Evolutionary conservation across 1,140 invertebrate genomes (phyloP).

Genomic region (Lucilia sericata): DNA sequence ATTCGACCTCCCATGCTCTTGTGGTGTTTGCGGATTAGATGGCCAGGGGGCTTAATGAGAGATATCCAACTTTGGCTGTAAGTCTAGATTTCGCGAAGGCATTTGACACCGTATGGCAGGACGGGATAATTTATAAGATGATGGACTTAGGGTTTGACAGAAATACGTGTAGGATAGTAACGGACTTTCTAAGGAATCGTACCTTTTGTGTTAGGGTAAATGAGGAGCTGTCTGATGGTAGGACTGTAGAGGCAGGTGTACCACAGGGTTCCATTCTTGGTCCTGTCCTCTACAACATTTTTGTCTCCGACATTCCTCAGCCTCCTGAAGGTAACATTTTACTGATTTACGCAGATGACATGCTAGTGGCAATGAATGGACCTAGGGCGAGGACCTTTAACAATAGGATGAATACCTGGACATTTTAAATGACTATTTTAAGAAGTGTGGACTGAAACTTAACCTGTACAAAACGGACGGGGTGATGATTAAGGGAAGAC

Average conservation of each 20-base stretch:
- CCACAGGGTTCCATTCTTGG: neutral
- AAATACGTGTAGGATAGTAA: neutral
- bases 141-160: neutral
- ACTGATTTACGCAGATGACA: neutral
- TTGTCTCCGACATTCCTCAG: neutral
- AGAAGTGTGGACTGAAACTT: neutral
- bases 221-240: neutral
- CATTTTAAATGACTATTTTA: neutral
- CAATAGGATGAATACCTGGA: neutral
- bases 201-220: neutral
- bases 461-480: neutral
- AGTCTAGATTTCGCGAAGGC: slow-evolving; percentile 15
- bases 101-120: neutral
- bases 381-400: neutral
- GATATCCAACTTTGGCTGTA: neutral
- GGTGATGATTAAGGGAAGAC: too few species aligned
- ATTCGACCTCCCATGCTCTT: neutral
- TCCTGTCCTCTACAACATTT: neutral
- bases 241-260: neutral
- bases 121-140: neutral
- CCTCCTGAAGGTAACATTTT: neutral
- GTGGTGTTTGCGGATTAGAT: neutral
- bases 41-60: neutral
- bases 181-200: neutral
- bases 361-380: neutral